A percentile compares a stretch with the other conserved stretches of the same genome.
Evolutionary conservation across 2,113 vertebrate species (phyloP).

Genomic region (Dromaius novaehollandiae): DNA sequence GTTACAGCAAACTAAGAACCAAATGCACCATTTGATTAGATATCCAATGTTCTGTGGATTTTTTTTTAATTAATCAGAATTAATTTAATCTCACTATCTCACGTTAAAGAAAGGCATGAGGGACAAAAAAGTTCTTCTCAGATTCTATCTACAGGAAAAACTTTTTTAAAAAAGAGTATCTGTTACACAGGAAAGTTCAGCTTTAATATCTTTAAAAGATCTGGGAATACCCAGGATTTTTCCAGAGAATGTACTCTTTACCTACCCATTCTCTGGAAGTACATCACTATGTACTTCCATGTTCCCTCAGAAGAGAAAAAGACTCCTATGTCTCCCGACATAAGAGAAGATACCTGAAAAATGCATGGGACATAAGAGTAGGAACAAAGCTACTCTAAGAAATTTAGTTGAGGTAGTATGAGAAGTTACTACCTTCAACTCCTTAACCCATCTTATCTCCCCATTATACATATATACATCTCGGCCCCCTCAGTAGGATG

Average conservation of each 20-base stretch:
- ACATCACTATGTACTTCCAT: background rate
- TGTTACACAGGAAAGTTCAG: background rate
- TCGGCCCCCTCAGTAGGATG: background rate
- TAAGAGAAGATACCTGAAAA: background rate
- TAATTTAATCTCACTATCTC: background rate
- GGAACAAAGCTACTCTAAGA: background rate
- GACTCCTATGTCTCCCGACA: background rate
- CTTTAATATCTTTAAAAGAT: background rate
- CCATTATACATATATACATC: background rate
- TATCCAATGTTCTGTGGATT: background rate
- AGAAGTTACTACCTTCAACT: background rate
- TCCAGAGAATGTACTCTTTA: background rate
- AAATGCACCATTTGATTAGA: background rate
- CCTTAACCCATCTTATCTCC: background rate
- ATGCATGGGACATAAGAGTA: background rate
- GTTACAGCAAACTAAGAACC: background rate
- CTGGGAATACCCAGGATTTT: rapidly evolving
- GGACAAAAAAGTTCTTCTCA: background rate
- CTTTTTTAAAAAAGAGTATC: background rate
- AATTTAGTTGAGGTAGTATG: background rate
- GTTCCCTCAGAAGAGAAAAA: background rate
- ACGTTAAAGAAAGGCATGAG: background rate
- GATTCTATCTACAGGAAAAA: background rate
- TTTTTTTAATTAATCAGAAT: background rate
- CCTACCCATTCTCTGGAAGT: background rate